Percentiles rank a stretch among this genome's conserved stretches.
Conservation (phyloP, 2,888 invertebrate genomes). For the Rhamnusium bicolor region DNA sequence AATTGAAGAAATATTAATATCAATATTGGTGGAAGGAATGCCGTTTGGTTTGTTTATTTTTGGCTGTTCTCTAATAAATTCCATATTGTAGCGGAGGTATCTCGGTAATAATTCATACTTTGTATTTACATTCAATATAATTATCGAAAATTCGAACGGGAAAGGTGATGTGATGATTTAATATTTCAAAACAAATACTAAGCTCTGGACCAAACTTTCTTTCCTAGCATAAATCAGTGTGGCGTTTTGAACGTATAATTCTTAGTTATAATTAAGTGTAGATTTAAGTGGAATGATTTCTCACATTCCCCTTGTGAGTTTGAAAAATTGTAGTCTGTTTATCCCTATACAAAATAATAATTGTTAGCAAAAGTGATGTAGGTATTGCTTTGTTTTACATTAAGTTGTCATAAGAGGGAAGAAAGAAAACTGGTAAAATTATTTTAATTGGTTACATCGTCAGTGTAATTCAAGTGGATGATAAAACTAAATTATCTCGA, state of each 20-base stretch:
- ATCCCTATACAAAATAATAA: no score
- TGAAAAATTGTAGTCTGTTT: no score
- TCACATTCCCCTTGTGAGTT: no score
- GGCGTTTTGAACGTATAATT: not conserved
- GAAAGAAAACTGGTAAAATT: no score
- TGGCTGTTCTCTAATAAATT: not conserved
- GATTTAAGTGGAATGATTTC: not conserved
- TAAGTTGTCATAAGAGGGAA: no score
- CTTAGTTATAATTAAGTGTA: not conserved
- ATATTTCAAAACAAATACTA: not conserved
- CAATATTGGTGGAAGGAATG: slow-evolving; percentile 58
- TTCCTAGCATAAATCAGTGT: not conserved
- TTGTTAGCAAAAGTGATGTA: no score
- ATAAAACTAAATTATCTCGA: no score
- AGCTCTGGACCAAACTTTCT: not conserved
- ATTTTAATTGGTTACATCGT: no score
- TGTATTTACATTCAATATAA: not conserved
- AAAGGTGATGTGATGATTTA: not conserved
- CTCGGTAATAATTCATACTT: not conserved
- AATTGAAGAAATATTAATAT: slow-evolving; percentile 61
- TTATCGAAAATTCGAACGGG: not conserved
- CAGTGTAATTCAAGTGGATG: no score
- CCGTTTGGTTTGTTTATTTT: slow-evolving; percentile 36
- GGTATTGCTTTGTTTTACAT: no score
- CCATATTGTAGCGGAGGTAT: not conserved